Evolutionary conservation across 2,888 invertebrate genomes (phyloP).

Genomic region (Physocephala rufipes): DNA sequence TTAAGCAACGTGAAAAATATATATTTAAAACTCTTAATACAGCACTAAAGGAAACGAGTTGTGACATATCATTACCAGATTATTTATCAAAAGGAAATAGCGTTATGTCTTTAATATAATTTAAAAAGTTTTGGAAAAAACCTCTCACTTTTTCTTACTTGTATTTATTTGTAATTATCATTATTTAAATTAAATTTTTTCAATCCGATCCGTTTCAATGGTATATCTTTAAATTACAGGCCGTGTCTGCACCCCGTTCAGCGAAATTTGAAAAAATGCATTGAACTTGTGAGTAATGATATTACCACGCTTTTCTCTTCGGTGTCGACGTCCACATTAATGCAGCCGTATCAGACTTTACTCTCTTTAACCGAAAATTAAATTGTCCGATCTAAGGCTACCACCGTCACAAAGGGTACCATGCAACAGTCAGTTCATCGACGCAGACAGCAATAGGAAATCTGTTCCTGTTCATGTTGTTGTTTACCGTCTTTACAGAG

Average conservation of each 20-base stretch:
- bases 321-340: slow-evolving; percentile 8
- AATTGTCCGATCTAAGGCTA: slow-evolving; percentile 11
- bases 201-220: not conserved
- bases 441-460: slow-evolving; percentile 16
- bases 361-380: slow-evolving; percentile 7
- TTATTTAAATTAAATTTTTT: not conserved
- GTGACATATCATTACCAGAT: no score
- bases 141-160: no score
- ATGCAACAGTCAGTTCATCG: not conserved
- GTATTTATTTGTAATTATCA: no score
- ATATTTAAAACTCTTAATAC: no score
- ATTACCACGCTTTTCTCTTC: not conserved
- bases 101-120: no score
- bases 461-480: slow-evolving; percentile 5
- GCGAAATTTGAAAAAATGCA: not conserved
- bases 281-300: not conserved
- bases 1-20: no score
- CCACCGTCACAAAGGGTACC: not conserved
- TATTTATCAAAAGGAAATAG: no score
- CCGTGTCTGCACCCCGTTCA: not conserved
- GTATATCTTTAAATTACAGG: not conserved
- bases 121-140: no score
- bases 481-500: not conserved
- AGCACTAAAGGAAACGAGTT: no score
- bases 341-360: not conserved